Evolutionary conservation across 2,888 invertebrate genomes (phyloP).

Genomic region (Clistopyga incitator): DNA sequence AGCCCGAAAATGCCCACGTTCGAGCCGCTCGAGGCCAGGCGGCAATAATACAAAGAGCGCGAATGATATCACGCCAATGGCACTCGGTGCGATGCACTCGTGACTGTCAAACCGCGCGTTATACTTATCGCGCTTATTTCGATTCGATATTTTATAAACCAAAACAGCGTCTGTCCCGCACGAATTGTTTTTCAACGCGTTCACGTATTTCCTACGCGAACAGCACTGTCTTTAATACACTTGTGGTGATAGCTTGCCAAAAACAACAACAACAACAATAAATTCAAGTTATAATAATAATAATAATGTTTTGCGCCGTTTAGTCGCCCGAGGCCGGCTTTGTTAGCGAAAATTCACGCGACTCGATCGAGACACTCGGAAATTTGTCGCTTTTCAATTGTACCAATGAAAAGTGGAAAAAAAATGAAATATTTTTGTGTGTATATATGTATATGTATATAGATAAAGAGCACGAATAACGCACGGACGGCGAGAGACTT

Average conservation of each 20-base stretch:
- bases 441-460: not conserved
- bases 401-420: not conserved
- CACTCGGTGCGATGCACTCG: conserved; percentile 15
- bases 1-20: not conserved
- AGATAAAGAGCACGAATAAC: conserved; percentile 30
- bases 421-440: too few relatives aligned
- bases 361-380: not conserved
- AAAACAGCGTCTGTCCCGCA: not conserved
- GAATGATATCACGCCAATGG: conserved; percentile 16
- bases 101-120: conserved; percentile 12
- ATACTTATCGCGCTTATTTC: not conserved
- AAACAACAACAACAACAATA: not conserved
- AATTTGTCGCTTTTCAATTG: not conserved
- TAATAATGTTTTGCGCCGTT: conserved; percentile 26
- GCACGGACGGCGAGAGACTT: conserved; percentile 44
- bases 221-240: conserved; percentile 21
- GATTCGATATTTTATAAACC: not conserved
- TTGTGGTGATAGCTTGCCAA: conserved; percentile 6
- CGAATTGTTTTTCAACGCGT: not conserved
- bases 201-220: not conserved
- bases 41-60: conserved; percentile 2
- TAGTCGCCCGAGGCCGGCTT: conserved; percentile 45
- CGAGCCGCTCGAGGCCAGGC: not conserved
- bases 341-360: conserved; percentile 27
- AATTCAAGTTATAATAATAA: conserved; percentile 7